These are phyloP conservation scores for Ormyrus rosae DNA, from an alignment of 2,888 invertebrate genomes.

Conservation along the genomic window DNA sequence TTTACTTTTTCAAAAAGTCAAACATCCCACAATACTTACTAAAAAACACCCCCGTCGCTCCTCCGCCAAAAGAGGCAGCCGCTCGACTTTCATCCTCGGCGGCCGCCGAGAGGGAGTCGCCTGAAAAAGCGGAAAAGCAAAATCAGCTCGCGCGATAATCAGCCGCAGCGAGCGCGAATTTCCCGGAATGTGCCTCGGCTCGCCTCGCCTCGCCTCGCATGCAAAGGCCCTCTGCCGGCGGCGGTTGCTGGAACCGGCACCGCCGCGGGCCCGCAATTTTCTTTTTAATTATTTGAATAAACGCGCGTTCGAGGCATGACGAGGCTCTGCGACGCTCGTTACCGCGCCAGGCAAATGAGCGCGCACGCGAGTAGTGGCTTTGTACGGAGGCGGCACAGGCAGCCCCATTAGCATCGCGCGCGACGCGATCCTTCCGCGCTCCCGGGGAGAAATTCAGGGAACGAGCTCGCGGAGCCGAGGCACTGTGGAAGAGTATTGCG, in stretches of 20 bases:
- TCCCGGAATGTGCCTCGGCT: slow-evolving; percentile 64
- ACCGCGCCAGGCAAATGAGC: slow-evolving; percentile 72
- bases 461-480: no score
- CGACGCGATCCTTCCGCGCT: background rate
- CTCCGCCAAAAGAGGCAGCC: no score
- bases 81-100: no score
- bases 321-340: slow-evolving; percentile 65
- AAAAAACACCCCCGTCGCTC: no score
- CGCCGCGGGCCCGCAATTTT: background rate
- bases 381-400: slow-evolving; percentile 33
- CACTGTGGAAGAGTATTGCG: background rate
- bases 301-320: slow-evolving; percentile 66
- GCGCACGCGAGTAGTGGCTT: slow-evolving; percentile 59
- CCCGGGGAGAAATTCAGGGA: no score
- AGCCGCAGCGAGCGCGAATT: slow-evolving; percentile 60
- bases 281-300: slow-evolving; percentile 73
- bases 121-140: no score
- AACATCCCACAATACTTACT: no score
- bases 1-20: no score
- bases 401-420: slow-evolving; percentile 29
- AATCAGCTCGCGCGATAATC: no score
- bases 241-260: slow-evolving; percentile 1
- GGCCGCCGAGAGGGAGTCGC: no score
- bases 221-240: slow-evolving; percentile 62
- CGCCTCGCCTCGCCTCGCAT: slow-evolving; percentile 60